A percentile compares a stretch with the other conserved stretches of the same genome.
phyloP scores from a whole-genome alignment of 2,888 invertebrate genomes.

The Ischnura elegans region DNA sequence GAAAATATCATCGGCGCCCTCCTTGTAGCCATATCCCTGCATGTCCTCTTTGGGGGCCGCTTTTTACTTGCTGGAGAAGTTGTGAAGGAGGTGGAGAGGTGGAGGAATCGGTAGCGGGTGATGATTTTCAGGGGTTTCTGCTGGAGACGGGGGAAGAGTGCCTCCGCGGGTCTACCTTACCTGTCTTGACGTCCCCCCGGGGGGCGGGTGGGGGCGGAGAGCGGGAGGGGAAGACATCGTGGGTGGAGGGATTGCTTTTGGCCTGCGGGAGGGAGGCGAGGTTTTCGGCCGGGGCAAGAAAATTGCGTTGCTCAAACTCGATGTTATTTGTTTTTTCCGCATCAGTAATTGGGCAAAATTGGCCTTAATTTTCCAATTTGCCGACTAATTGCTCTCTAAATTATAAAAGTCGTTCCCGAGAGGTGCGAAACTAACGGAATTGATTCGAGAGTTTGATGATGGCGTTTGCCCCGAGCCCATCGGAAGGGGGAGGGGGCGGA shows the following conservation, averaged over 20 bases:
- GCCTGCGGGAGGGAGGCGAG: background rate
- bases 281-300: slow-evolving; percentile 53
- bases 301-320: slow-evolving; percentile 62
- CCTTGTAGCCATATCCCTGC: background rate
- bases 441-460: slow-evolving; percentile 66
- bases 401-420: slow-evolving; percentile 66
- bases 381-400: slow-evolving; percentile 67
- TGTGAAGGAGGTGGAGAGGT: background rate
- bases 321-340: slow-evolving; percentile 67
- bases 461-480: slow-evolving; percentile 54
- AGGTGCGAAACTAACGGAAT: slow-evolving; percentile 67
- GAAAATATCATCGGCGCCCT: background rate
- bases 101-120: background rate
- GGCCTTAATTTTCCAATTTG: slow-evolving; percentile 67
- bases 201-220: background rate
- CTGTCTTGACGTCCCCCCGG: background rate
- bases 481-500: background rate
- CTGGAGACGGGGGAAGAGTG: background rate
- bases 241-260: background rate
- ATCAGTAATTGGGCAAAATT: slow-evolving; percentile 67
- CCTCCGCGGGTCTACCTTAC: background rate
- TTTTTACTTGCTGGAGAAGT: background rate
- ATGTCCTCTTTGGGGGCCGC: background rate
- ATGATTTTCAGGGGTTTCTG: background rate
- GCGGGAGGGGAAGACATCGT: background rate